Evolutionary conservation across 1,140 invertebrate genomes (phyloP), one percentile per base, ranked within the genome.

Genomic region (Drosophila rhopaloa): DNA sequence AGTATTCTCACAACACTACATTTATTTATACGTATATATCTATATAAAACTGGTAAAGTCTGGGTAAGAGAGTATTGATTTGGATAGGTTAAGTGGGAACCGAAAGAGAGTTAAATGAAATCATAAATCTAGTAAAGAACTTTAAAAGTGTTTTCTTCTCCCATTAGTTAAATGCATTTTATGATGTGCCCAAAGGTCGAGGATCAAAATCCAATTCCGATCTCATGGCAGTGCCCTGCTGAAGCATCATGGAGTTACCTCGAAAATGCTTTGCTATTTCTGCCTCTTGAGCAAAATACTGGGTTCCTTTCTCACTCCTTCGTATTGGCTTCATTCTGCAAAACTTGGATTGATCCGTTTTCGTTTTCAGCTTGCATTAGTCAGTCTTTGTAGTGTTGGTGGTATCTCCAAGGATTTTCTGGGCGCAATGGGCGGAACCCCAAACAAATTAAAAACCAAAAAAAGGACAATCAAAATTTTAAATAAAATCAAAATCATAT

Each of bases 21-120:
- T 88, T 83, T 81, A 89, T 89, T 72, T 82, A 68, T 77, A 46
- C 53, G 35, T 55, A 58, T 78, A 77, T 77, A 77, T 76, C 35
- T 67, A 76, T 76, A 85, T 88, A 88, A 86, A 86, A 86, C 88
- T 81, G 83, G 47, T 82, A 88, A 79, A 79, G 50, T 27, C 48
- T 75, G 76, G 63, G 35, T 81, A 72, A 38, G 70, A 81, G 74
- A 63, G 59, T 75, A 62, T 48, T 47, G 59, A 47, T 44, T 60
- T 54, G 19, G 60, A 67, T 62, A 61, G 53, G 43, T 60, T 59
- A 27, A 27, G 24, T 46, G n/a, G 19, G 8, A 62, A 70, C 32
- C 8, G 29, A 79, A 47, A 44, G 44, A 8, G 9, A 63, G 41
- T 44, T 11, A 27, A 57, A 48, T 27, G 3, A 61, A 70, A 48